Evolutionary conservation across 2,113 vertebrate genomes (phyloP), one percentile per base, ranked within the genome.

Genomic region (Ornithorhynchus anatinus): DNA sequence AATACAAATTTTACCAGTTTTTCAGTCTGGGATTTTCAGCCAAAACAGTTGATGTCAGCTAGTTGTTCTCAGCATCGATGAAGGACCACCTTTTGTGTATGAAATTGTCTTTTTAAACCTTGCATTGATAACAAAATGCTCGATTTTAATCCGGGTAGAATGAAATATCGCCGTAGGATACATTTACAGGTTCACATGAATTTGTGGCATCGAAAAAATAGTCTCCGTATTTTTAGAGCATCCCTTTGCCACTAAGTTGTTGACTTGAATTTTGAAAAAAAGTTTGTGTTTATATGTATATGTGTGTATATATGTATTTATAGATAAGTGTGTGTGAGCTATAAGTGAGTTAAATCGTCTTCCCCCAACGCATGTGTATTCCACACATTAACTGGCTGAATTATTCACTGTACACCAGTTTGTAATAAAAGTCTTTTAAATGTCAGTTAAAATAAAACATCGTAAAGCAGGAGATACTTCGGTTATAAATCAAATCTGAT

Each of bases 231-330:
- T 88, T 89, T 89, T 88, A 91, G 81, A 88, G 87, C 80, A 86
- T 91, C 89, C 89, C 85, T 91, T 82, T 89, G 86, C 89, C 91
- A 92, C 91, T 91, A 86, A 90, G 89, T 88, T 89, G 88, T 89
- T 91, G 82, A 91, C 91, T 92, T 93, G 92, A 91, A 92, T 89
- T 92, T 90, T 86, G 80, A 62, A 85, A 71, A 76, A 80, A 86
- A 84, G 67, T 89, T 89, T 79, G 82, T 93, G 89, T 93, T 89
- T 91, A 89, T 91, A 90, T 91, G 88, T 93, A 88, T 92, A 90
- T 91, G 88, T 93, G 92, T 90, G 88, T 92, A 88, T 89, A 91
- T 91, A 88, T 90, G 90, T 92, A 92, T 93, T 92, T 93, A 92
- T 92, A 92, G 89, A 90, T 75, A 82, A 17, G 84, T 88, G 80